Base-by-base conservation (phyloP, 2,888 invertebrate genomes). In the Venustoraphidia nigricollis region DNA sequence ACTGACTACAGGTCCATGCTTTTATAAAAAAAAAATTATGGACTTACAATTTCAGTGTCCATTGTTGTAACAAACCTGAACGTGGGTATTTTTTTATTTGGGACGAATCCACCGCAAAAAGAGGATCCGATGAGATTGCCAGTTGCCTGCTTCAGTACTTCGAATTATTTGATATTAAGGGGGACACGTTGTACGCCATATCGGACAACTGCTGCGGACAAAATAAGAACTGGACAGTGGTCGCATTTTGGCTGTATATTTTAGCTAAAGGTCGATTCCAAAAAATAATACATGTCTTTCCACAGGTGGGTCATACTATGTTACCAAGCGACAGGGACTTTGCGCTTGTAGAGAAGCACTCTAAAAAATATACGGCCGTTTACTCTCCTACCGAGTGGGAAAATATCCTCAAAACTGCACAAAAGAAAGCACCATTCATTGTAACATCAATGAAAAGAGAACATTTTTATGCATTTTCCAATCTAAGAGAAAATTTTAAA, bases 1-100 rank as follows among this genome's bases (percentile, higher is more conserved):
- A 34, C 46, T 49, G 34, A 49, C 46, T 36, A 39, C 37, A 27
- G 49, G 46, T 10, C 36, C 49, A 34, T 36, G 35, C 5, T 49
- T 49, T 46, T 49, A 47, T 27, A 49, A 47, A 35, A n/a, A 46
- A n/a, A 35, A 49, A 49, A 41, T 14, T 47, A 42, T 49, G 46
- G 45, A 37, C 36, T 10, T 49, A 47, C 36, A 34, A 49, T 41
- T 41, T 41, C 10, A 41, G 41, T 13, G 41, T 36, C 9, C 39
- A 41, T 39, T 14, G 34, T 47, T 41, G 36, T 49, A 34, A 11
- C 17, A 36, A 47, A 10, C 14, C 38, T 36, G 11, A 40, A 40
- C 17, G 17, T 17, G 49, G 46, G 41, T 34, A 46, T 27, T 39
- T 47, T 38, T 47, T 41, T 41, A 34, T 49, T 14, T 49, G 46